Base-by-base conservation (phyloP, 1,140 invertebrate genomes). In the Drosophila rhopaloa region DNA sequence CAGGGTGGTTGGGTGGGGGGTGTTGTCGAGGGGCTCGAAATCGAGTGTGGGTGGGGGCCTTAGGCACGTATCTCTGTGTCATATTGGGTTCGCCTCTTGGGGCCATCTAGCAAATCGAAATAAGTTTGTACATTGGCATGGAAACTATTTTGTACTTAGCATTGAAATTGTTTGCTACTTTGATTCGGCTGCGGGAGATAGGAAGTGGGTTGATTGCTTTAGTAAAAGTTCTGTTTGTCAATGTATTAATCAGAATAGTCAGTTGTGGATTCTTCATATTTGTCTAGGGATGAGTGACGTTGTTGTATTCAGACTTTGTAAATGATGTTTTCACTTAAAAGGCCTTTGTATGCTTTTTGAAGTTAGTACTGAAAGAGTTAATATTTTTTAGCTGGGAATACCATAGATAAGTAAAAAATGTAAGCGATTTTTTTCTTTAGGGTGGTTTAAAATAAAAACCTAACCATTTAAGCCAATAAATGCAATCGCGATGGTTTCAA, bases 131-230 rank as follows among this genome's bases (percentile, higher is more conserved):
- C 78, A 71, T 61, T 68, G 65, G 58, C 68, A 53, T 76, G 70
- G 74, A 63, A 85, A 86, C 82, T 70, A 78, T 58, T 68, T 85
- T 66, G 55, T 67, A 60, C 70, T 68, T 63, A 46, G 68, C 44
- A 59, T 32, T 59, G 51, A 41, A 71, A 71, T 59, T 59, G 53
- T 72, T 59, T 58, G 27, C 44, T 47, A 10, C 46, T 50, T 43
- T 47, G 46, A 38, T 60, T 72, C 38, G n/a, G 37, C 8, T 67
- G 43, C 16, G n/a, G 9, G 11, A 38, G 41, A 43, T 37, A 14
- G n/a, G 0, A 59, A 66, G 32, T 37, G 32, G 41, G 27, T 44
- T 44, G 35, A 63, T 13, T 32, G 43, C 58, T 9, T 46, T 19
- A 35, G 27, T 56, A 32, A 27, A 71, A 70, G 48, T 66, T 48